Base-by-base conservation (phyloP, 2,797 vertebrate genomes). In the Thunnus albacares region DNA sequence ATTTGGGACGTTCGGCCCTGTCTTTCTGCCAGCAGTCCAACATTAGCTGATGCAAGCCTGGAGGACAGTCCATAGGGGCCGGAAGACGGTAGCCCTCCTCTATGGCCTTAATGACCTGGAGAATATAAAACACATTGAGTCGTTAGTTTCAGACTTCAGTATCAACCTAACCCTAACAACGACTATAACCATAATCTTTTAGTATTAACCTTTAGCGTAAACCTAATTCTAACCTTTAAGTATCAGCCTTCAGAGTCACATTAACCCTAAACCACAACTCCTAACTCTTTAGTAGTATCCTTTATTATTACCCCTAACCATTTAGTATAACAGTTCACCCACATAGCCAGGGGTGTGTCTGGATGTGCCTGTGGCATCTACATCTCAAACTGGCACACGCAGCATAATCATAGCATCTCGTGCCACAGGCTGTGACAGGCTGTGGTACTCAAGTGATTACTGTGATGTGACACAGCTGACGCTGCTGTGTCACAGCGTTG, bases 21-120 rank as follows among this genome's bases (percentile, higher is more conserved):
- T 99, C 98, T 90, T 99, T 99, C 90, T 99, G 98, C 98, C 98
- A 99, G 92, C 98, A 99, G 90, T 99, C 98, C 79, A 99, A 92
- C 98, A 99, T 99, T 55, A 99, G 95, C 93, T 99, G 98, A 90
- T 99, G 98, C 68, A 99, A 95, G 77, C 98, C 98, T 60, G 98
- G 96, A 10, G 98, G 98, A 92, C 98, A 99, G 93, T 99, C 98
- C 98, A 99, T 99, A 67, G 98, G 98, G 22, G 98, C 97, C 55
- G 98, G 98, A 78, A 99, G 96, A 79, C 98, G 97, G 90, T 99
- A 99, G 81, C 98, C 98, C 91, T 99, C 98, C 93, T 99, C 98
- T 12, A 99, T 99, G 20, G 98, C 98, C 95, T 99, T 99, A 90
- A 99, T 99, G 86, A 99, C 98, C 98, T 99, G 91, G 18, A 80